Conservation (phyloP, 2,113 vertebrate species). For the Meles meles region DNA sequence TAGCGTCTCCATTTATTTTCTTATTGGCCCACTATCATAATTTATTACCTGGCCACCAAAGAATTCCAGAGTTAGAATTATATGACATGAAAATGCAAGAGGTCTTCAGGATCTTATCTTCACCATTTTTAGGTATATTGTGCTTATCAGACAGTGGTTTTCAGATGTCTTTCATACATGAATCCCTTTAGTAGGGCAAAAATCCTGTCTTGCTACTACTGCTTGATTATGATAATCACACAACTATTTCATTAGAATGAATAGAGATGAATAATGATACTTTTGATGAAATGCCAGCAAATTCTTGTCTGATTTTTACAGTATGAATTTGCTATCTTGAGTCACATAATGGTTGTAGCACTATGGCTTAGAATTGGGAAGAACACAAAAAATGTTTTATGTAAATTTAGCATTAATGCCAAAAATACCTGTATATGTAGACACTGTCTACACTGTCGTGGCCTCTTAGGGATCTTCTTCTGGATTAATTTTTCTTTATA, state of each 20-base stretch:
- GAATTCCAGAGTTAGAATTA: background rate
- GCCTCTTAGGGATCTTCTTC: background rate
- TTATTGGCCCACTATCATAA: background rate
- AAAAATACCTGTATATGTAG: background rate
- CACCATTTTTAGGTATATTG: background rate
- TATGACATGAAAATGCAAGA: background rate
- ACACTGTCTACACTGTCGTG: background rate
- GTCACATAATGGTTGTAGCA: background rate
- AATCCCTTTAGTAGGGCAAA: background rate
- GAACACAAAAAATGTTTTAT: background rate
- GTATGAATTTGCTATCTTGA: background rate
- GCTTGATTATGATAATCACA: background rate
- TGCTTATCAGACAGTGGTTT: background rate
- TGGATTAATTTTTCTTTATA: background rate
- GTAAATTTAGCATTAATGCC: background rate
- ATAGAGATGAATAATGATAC: background rate
- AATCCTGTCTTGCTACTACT: background rate
- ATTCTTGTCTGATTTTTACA: background rate
- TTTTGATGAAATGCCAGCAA: constrained; percentile 15
- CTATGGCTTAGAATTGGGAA: background rate
- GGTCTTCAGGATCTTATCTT: background rate
- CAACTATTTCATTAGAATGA: background rate
- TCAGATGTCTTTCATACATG: background rate
- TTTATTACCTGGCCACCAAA: background rate
- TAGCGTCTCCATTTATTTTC: background rate